Percentiles rank a stretch among this genome's conserved stretches.
Evolutionary conservation across 2,888 invertebrate genomes (phyloP).

Genomic region (Biston stratarius): DNA sequence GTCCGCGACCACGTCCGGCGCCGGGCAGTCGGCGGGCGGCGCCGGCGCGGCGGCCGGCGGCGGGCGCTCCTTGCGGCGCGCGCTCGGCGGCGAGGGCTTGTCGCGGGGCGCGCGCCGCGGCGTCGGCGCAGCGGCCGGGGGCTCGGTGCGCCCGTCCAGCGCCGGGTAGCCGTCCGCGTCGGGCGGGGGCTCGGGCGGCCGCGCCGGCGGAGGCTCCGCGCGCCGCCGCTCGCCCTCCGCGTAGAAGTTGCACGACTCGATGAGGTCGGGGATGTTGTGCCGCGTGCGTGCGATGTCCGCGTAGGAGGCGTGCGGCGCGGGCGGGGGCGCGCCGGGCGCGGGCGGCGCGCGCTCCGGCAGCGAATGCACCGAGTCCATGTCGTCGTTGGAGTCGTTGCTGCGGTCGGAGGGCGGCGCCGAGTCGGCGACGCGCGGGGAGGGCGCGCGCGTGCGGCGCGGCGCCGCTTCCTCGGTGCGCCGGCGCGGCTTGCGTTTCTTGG

Average conservation of each 20-base stretch:
- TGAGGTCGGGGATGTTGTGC: conserved; percentile 82
- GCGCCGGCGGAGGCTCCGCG: conserved; percentile 28
- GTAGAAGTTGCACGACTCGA: conserved; percentile 84
- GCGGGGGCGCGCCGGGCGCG: conserved; percentile 88
- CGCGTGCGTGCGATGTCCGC: conserved; percentile 92
- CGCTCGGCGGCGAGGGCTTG: conserved; percentile 41
- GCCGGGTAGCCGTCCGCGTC: conserved; percentile 32
- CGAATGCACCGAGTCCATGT: conserved; percentile 94
- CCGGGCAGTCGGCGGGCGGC: conserved; percentile 71
- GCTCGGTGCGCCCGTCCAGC: conserved; percentile 46
- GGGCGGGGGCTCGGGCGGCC: conserved; percentile 63
- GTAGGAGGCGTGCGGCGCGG: conserved; percentile 89
- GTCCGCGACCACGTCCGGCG: conserved; percentile 78
- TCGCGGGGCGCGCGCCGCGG: conserved; percentile 29
- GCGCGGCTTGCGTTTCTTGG: conserved; percentile 92
- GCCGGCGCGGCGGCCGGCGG: conserved; percentile 46
- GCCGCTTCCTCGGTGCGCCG: conserved; percentile 87
- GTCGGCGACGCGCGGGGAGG: conserved; percentile 85
- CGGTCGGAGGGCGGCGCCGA: conserved; percentile 93
- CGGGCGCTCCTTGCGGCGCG: conserved; percentile 45
- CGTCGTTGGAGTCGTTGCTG: conserved; percentile 92
- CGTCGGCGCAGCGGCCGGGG: conserved; percentile 1
- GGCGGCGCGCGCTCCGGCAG: conserved; percentile 84
- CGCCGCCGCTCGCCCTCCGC: conserved; percentile 61
- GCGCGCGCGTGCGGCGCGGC: conserved; percentile 59